Conservation (phyloP, 2,113 vertebrate species). For the Rhinogobius similis region DNA sequence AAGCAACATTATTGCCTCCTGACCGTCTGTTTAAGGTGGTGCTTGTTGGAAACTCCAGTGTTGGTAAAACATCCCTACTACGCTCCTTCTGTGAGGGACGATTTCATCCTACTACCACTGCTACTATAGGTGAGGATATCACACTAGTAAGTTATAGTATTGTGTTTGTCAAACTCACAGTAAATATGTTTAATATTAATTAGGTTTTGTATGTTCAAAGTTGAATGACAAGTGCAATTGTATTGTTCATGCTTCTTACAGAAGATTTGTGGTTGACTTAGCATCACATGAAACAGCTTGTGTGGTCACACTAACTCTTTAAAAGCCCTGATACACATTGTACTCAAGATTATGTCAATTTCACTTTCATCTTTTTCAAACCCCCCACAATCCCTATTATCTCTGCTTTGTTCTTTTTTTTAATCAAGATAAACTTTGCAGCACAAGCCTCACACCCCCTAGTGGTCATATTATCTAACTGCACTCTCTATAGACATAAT, state of each 20-base stretch:
- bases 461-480: not conserved
- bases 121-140: conserved; percentile 88
- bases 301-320: conserved; percentile 60
- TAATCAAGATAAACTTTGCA: not conserved
- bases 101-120: conserved; percentile 81
- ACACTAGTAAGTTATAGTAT: not conserved
- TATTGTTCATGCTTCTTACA: conserved; percentile 20
- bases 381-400: conserved; percentile 26
- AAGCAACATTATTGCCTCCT: conserved; percentile 64
- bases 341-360: conserved; percentile 68
- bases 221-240: conserved; percentile 7
- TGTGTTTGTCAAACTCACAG: not conserved
- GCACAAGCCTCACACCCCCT: not conserved
- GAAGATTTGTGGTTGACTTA: conserved; percentile 23
- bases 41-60: conserved; percentile 87
- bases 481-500: not conserved
- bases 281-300: conserved; percentile 71
- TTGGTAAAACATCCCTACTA: conserved; percentile 92
- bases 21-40: conserved; percentile 91
- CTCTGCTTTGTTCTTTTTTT: conserved; percentile 1
- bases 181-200: too few species aligned
- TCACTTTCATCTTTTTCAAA: conserved; percentile 47
- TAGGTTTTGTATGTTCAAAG: conserved; percentile 6
- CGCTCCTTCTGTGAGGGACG: conserved; percentile 84
- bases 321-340: conserved; percentile 54